Evolutionary conservation across 2,797 vertebrate species (phyloP).

Genomic region (Enteromius argenteus): DNA sequence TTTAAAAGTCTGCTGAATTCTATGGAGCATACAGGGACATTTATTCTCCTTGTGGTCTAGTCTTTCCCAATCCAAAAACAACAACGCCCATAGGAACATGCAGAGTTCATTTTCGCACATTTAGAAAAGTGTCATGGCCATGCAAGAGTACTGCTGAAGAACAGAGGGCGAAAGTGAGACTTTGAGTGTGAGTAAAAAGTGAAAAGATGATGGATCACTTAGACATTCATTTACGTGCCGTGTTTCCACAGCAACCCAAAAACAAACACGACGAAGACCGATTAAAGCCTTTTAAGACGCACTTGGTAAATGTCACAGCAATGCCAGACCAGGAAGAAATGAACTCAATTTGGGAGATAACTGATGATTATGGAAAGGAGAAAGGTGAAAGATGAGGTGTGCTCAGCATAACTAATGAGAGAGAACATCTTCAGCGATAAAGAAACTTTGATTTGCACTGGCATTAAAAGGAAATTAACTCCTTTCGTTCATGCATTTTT

Average conservation of each 20-base stretch:
- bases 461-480: conserved; percentile 12
- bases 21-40: not conserved
- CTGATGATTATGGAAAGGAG: conserved; percentile 33
- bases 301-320: conserved; percentile 47
- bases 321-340: conserved; percentile 19
- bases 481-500: not conserved
- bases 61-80: conserved; percentile 1
- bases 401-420: conserved; percentile 29
- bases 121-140: conserved; percentile 8
- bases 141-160: not conserved
- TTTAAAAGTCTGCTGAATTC: not conserved
- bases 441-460: not conserved
- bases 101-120: conserved; percentile 14
- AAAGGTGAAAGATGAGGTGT: conserved; percentile 36
- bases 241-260: conserved; percentile 52
- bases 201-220: conserved; percentile 43
- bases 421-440: not conserved
- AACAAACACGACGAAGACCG: conserved; percentile 46
- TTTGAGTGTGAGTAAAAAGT: conserved; percentile 12
- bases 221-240: conserved; percentile 27
- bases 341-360: conserved; percentile 35
- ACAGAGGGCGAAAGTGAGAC: conserved; percentile 30
- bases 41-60: not conserved
- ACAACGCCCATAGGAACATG: conserved; percentile 2
- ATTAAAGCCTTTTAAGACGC: conserved; percentile 50